Percentiles rank a stretch among this genome's conserved stretches.
These are phyloP conservation scores for Actenoides hombroni DNA, from an alignment of 2,113 vertebrate species.

Conservation along the genomic window DNA sequence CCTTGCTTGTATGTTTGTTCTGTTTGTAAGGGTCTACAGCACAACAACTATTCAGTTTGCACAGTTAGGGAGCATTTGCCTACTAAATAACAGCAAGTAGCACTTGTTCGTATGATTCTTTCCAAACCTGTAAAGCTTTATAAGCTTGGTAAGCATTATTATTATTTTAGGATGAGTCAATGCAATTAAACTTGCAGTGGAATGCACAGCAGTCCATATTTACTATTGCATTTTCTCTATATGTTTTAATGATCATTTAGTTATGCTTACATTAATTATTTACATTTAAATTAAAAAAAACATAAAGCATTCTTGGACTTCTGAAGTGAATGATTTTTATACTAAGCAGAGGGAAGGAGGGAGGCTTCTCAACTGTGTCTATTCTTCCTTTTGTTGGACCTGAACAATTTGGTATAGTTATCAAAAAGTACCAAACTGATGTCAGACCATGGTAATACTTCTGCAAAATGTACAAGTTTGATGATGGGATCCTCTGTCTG, in stretches of 20 bases:
- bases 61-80: constrained; percentile 41
- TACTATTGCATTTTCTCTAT: constrained; percentile 36
- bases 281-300: constrained; percentile 60
- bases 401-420: not conserved
- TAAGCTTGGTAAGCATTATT: not conserved
- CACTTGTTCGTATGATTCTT: not conserved
- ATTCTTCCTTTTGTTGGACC: not conserved
- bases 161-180: constrained; percentile 45
- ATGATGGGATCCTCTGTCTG: not conserved
- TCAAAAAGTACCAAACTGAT: not conserved
- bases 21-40: not conserved
- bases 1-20: constrained; percentile 3
- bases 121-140: not conserved
- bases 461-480: not conserved
- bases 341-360: not conserved
- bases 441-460: not conserved
- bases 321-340: constrained; percentile 15
- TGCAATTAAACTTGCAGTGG: constrained; percentile 49
- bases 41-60: constrained; percentile 19
- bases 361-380: not conserved
- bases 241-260: constrained; percentile 44
- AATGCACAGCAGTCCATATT: constrained; percentile 53
- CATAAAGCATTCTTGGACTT: constrained; percentile 7
- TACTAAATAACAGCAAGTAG: constrained; percentile 17
- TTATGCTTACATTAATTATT: constrained; percentile 36